These are phyloP conservation scores for Nixonia krombeini DNA, from an alignment of 1,140 invertebrate genomes.

Conservation along the genomic window DNA sequence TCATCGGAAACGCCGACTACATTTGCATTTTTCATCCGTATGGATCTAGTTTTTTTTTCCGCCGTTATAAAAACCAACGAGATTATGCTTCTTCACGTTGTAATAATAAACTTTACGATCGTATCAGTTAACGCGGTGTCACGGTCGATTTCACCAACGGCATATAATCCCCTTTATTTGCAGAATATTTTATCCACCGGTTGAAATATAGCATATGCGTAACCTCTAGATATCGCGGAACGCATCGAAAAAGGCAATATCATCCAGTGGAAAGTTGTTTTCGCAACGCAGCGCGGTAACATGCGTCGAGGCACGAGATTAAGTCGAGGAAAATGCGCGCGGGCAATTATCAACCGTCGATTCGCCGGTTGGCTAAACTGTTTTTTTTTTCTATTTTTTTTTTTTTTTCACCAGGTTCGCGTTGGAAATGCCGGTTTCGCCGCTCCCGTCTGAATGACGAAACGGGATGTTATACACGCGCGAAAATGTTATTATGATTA, in stretches of 20 bases:
- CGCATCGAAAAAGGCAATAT: constrained; percentile 14
- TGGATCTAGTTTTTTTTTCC: too few relatives aligned
- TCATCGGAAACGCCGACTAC: too few relatives aligned
- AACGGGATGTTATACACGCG: too few relatives aligned
- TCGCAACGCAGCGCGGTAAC: constrained; percentile 3
- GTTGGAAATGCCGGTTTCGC: too few relatives aligned
- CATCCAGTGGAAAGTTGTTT: constrained; percentile 28
- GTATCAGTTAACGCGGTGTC: constrained; percentile 34
- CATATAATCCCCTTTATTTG: constrained; percentile 17
- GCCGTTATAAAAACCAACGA: too few relatives aligned
- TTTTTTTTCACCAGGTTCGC: too few relatives aligned
- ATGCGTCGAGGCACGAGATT: constrained; percentile 3
- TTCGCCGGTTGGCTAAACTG: too few relatives aligned
- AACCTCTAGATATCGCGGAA: background rate
- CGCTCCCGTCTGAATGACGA: too few relatives aligned
- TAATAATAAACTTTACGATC: background rate
- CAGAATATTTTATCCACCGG: constrained; percentile 22
- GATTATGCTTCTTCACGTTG: background rate
- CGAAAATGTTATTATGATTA: too few relatives aligned
- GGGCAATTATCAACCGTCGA: too few relatives aligned
- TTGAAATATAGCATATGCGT: constrained; percentile 14
- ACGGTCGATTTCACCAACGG: constrained; percentile 32
- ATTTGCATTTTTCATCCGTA: too few relatives aligned
- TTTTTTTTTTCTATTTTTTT: too few relatives aligned
- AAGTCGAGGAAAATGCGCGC: background rate